A percentile compares a stretch with the other conserved stretches of the same genome.
These are phyloP conservation scores for Fragum sueziense DNA, from an alignment of 2,888 invertebrate genomes.

Conservation along the genomic window DNA sequence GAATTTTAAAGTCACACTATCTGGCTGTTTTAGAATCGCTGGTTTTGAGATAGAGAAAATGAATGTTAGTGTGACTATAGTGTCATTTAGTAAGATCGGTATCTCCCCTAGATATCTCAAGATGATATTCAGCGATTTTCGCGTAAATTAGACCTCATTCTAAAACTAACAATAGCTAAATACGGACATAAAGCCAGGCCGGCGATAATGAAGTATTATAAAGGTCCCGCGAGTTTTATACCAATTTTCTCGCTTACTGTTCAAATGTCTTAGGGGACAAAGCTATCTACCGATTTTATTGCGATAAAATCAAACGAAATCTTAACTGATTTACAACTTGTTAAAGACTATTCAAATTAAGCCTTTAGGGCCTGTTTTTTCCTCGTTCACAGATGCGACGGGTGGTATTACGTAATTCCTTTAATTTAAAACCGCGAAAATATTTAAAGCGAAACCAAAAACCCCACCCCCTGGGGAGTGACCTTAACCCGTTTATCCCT, in stretches of 20 bases:
- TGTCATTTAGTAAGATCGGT: background rate
- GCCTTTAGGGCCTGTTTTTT: constrained; percentile 7
- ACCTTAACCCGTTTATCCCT: background rate
- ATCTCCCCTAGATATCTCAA: constrained; percentile 14
- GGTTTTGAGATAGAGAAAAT: no score
- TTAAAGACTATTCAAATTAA: constrained; percentile 10
- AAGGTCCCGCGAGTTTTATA: background rate
- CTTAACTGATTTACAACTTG: constrained; percentile 22
- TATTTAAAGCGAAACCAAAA: constrained; percentile 14
- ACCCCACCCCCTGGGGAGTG: background rate
- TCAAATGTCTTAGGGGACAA: background rate
- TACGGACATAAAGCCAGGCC: constrained; percentile 1
- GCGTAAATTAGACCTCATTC: constrained; percentile 10
- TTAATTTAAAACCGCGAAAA: constrained; percentile 4
- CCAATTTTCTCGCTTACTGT: constrained; percentile 24
- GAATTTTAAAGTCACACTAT: no score
- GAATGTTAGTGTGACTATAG: background rate
- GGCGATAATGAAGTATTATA: constrained; percentile 14
- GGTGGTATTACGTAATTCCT: constrained; percentile 13
- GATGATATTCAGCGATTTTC: constrained; percentile 6
- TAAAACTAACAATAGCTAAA: background rate
- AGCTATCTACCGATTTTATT: constrained; percentile 8
- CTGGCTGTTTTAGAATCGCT: no score
- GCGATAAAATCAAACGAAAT: constrained; percentile 27
- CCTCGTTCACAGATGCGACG: background rate